Percentiles rank a stretch among this genome's conserved stretches.
Evolutionary conservation across 2,113 vertebrate species (phyloP).

Genomic region (Chloropsis cyanopogon): DNA sequence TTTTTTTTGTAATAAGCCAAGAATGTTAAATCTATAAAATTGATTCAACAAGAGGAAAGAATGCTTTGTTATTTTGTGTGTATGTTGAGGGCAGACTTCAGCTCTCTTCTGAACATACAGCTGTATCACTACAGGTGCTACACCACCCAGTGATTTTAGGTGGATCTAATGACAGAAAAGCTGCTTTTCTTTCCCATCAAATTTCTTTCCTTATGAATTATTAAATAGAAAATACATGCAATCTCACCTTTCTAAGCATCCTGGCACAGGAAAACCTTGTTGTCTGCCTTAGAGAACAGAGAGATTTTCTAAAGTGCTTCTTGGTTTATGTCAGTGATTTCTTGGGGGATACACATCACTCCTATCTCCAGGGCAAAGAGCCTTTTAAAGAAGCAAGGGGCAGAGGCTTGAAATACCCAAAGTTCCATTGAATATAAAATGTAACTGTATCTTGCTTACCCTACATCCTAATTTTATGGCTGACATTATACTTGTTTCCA

Average conservation of each 20-base stretch:
- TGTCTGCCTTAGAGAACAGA: not conserved
- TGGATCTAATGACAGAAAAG: not conserved
- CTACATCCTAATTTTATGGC: not conserved
- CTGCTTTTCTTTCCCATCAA: not conserved
- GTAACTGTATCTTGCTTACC: not conserved
- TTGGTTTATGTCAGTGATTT: not conserved
- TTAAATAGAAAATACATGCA: not conserved
- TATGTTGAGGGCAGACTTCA: not conserved
- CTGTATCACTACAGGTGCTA: not conserved
- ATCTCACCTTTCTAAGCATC: not conserved
- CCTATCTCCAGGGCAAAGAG: not conserved
- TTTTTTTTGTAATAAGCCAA: not conserved
- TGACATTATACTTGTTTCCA: not conserved
- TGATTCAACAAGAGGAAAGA: not conserved
- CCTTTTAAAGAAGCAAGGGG: not conserved
- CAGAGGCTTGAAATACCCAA: not conserved
- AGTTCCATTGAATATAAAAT: not conserved
- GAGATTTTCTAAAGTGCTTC: not conserved
- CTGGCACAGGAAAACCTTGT: not conserved
- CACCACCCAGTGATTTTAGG: not conserved
- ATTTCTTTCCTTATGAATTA: not conserved
- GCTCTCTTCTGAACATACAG: not conserved
- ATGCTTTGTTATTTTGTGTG: not conserved
- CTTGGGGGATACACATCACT: not conserved
- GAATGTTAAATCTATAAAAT: not conserved